Conservation (phyloP, 2,888 invertebrate species). For the Abscondita cerata region DNA sequence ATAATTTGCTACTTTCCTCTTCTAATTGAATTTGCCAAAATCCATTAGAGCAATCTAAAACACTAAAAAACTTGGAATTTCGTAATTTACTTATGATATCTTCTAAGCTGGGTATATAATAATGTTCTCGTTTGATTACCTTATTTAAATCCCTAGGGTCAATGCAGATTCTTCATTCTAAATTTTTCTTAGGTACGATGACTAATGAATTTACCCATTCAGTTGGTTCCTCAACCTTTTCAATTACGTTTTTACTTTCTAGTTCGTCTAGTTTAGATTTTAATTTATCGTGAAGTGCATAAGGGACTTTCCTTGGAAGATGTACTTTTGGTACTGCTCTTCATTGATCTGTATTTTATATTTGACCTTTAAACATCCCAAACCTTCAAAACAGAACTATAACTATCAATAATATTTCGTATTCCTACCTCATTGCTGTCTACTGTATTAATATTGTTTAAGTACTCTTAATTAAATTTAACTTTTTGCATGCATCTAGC, state of each 20-base stretch:
- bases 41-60: too few relatives aligned
- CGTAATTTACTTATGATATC: constrained; percentile 40
- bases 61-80: constrained; percentile 39
- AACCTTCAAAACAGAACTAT: too few relatives aligned
- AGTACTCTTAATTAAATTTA: constrained; percentile 2
- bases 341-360: background rate
- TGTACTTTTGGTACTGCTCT: background rate
- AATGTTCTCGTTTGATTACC: constrained; percentile 39
- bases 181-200: too few relatives aligned
- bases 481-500: constrained; percentile 1
- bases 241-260: constrained; percentile 11
- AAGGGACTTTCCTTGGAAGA: constrained; percentile 11
- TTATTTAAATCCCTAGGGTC: too few relatives aligned
- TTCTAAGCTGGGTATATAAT: constrained; percentile 43
- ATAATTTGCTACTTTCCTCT: constrained; percentile 25
- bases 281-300: constrained; percentile 4
- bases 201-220: too few relatives aligned
- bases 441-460: background rate
- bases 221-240: too few relatives aligned
- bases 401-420: background rate
- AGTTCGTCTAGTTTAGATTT: constrained; percentile 14
- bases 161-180: too few relatives aligned
- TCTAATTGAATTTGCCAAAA: constrained; percentile 42
- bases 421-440: background rate
- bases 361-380: constrained; percentile 2